Percentiles rank a stretch among this genome's conserved stretches.
Evolutionary conservation across 2,113 vertebrate species (phyloP).

Genomic region (Mobula birostris): DNA sequence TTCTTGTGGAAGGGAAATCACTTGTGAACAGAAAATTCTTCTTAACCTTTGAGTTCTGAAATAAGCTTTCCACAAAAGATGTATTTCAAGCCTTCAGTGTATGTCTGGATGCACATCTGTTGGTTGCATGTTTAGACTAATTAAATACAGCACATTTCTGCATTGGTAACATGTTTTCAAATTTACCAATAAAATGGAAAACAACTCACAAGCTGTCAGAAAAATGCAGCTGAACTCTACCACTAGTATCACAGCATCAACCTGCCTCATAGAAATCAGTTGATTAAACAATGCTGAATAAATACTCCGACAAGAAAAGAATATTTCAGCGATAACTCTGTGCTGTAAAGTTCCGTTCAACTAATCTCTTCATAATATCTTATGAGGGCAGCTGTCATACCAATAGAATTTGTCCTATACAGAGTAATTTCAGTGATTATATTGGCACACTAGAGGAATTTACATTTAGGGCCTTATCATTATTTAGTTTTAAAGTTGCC

Average conservation of each 20-base stretch:
- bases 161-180: constrained; percentile 16
- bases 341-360: background rate
- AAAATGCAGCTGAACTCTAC: background rate
- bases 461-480: background rate
- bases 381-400: background rate
- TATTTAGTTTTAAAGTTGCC: background rate
- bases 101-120: constrained; percentile 25
- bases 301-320: background rate
- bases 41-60: background rate
- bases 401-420: background rate
- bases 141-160: constrained; percentile 19
- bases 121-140: constrained; percentile 22
- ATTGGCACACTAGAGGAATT: background rate
- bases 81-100: background rate
- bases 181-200: constrained; percentile 5
- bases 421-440: background rate
- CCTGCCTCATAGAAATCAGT: background rate
- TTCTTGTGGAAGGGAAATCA: background rate
- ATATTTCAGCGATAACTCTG: background rate
- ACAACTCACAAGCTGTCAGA: background rate
- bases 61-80: background rate
- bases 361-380: background rate
- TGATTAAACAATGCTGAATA: background rate
- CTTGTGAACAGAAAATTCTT: background rate
- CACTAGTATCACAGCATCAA: background rate